Evolutionary conservation across 1,140 invertebrate species (phyloP), one percentile per base, ranked within the genome.

Genomic region (Mercenaria mercenaria): DNA sequence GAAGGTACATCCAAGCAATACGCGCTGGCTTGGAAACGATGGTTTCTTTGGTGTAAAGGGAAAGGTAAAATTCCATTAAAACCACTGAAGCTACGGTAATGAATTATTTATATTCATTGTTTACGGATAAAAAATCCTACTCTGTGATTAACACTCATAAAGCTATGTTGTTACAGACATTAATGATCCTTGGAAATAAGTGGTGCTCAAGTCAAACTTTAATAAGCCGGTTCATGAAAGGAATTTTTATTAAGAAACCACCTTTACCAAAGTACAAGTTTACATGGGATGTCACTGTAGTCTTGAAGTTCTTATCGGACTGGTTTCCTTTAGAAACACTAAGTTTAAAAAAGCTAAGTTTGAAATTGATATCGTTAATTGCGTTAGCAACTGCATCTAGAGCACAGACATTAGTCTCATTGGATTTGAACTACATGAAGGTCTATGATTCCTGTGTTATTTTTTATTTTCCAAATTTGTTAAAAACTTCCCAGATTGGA

Each of bases 211-310:
- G 26, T 50, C 23, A n/a, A 34, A 18, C 56, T 50, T 26, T 91
- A 34, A 69, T 91, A 61, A 4, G n/a, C 6, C 67, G 84, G 47
- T 88, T 91, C 20, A 59, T 92, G 64, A 91, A 79, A 83, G 91
- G 90, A 23, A 34, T 83, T 76, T 92, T 84, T 84, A 67, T 88
- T n/a, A 8, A 52, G 15, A 91, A 79, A 56, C 85, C 91, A 29
- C 56, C 91, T n/a, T 47, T 61, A 34, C 77, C 79, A 41, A 84
- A 74, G 72, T 72, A 83, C 43, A 67, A 52, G 2, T 43, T 43
- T 37, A 90, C 86, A 74, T 92, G 90, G 90, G 86, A 91, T 91
- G 90, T 91, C 10, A 69, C 52, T 26, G 74, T 83, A 32, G 88
- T 92, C 39, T 82, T 91, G 23, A 43, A 77, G 15, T 90, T 59